Conservation (phyloP, 2,797 vertebrate species). For the Schizothorax lantsangensis region DNA sequence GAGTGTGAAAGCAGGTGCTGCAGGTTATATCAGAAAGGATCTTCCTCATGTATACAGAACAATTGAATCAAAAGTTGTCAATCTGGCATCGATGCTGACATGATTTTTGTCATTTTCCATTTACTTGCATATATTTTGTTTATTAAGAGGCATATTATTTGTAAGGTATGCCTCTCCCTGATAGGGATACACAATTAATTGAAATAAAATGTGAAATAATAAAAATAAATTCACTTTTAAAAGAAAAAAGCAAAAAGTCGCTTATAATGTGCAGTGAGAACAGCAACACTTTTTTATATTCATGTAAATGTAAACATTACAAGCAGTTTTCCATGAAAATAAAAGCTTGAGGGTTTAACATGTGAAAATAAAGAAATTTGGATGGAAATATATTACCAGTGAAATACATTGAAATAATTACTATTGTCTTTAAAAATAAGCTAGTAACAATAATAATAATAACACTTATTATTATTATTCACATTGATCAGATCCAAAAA, state of each 20-base stretch:
- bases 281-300: neutral
- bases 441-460: neutral
- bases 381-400: neutral
- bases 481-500: neutral
- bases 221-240: neutral
- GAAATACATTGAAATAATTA: neutral
- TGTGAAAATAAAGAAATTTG: neutral
- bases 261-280: neutral
- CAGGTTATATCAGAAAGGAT: neutral
- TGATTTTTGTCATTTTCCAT: neutral
- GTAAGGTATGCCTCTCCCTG: neutral
- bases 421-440: neutral
- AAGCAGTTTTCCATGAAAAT: neutral
- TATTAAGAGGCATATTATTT: neutral
- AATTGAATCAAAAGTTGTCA: neutral
- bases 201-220: neutral
- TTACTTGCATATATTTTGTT: neutral
- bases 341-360: neutral
- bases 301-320: neutral
- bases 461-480: neutral
- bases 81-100: neutral
- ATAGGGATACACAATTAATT: neutral
- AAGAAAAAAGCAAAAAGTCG: neutral
- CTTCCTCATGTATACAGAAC: neutral
- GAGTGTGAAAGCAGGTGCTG: conserved; percentile 21